A percentile compares a stretch with the other conserved stretches of the same genome.
phyloP scores from a whole-genome alignment of 2,113 vertebrate species.

The Mus spicilegus region DNA sequence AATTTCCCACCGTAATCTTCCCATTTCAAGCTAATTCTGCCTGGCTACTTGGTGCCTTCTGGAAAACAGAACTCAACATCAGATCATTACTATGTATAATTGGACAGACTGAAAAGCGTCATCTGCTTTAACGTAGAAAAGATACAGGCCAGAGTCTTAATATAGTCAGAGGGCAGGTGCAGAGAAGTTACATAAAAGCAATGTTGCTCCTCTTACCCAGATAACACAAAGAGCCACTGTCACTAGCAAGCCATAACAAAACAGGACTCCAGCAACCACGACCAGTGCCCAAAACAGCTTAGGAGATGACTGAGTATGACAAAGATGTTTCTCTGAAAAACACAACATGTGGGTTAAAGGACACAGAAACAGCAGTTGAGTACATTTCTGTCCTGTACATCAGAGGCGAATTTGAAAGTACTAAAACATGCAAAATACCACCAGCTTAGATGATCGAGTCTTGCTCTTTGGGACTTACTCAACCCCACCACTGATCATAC shows the following conservation, averaged over 20 bases:
- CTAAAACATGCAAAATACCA: conserved; percentile 13
- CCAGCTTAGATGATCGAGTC: not conserved
- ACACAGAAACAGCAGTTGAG: conserved; percentile 35
- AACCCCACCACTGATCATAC: not conserved
- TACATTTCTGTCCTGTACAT: conserved; percentile 56
- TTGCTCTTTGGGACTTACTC: not conserved
- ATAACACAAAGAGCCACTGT: conserved; percentile 80
- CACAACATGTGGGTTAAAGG: conserved; percentile 71
- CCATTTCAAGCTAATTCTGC: conserved; percentile 42
- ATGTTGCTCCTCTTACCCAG: conserved; percentile 86
- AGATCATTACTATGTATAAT: conserved; percentile 35
- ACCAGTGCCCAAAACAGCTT: conserved; percentile 78
- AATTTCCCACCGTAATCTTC: not conserved
- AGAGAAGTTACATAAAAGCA: conserved; percentile 20
- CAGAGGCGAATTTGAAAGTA: conserved; percentile 16
- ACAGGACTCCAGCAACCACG: conserved; percentile 78
- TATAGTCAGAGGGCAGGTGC: not conserved
- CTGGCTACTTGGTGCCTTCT: not conserved
- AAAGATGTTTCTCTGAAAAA: conserved; percentile 82
- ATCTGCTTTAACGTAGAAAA: not conserved
- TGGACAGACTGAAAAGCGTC: not conserved
- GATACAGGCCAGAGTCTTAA: conserved; percentile 29
- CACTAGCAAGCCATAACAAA: conserved; percentile 83
- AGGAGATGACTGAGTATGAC: conserved; percentile 27
- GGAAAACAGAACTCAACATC: conserved; percentile 15